Conservation (phyloP, 2,888 invertebrate genomes). For the Dasypolia templi region DNA sequence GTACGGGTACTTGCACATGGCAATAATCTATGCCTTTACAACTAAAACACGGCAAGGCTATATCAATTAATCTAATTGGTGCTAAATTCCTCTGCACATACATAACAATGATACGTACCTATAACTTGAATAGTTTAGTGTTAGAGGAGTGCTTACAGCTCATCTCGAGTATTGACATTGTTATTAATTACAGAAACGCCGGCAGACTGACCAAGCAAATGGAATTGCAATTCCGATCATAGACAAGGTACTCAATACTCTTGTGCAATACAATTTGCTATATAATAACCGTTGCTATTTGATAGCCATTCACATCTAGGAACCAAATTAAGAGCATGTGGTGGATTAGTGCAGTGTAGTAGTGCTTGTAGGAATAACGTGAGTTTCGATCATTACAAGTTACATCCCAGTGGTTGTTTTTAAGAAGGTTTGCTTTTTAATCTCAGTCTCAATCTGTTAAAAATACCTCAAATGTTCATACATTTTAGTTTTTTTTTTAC, state of each 20-base stretch:
- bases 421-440: background rate
- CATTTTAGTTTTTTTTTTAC: too few relatives aligned
- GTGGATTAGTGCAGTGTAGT: background rate
- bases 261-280: constrained; percentile 26
- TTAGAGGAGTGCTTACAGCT: constrained; percentile 44
- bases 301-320: constrained; percentile 12
- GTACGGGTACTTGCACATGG: background rate
- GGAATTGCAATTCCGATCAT: constrained; percentile 52
- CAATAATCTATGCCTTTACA: background rate
- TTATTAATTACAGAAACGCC: constrained; percentile 59
- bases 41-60: background rate
- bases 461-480: too few relatives aligned
- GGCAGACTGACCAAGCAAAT: constrained; percentile 46
- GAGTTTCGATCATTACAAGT: background rate
- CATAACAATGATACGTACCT: background rate
- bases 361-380: background rate
- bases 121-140: constrained; percentile 15
- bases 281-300: constrained; percentile 22
- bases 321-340: background rate
- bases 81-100: constrained; percentile 8
- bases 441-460: too few relatives aligned
- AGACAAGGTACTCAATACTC: constrained; percentile 28
- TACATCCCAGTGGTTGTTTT: background rate
- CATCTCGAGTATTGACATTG: constrained; percentile 44
- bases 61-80: constrained; percentile 20